Evolutionary conservation across 2,113 vertebrate genomes (phyloP).

Genomic region (Bos indicus): DNA sequence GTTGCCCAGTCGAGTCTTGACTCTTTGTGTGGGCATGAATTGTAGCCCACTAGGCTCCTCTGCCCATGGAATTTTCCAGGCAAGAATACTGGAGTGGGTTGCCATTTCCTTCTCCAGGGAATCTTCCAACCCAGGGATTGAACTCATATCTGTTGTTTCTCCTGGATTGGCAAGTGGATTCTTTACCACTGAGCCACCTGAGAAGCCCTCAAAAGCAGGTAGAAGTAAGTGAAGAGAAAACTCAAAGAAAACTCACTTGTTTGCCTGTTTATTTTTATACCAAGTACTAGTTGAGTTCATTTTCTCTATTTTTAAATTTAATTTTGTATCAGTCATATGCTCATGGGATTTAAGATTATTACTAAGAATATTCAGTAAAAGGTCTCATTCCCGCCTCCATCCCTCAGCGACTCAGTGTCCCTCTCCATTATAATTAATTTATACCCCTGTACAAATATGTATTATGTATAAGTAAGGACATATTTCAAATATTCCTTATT

Average conservation of each 20-base stretch:
- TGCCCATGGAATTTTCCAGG: neutral
- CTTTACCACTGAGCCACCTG: neutral
- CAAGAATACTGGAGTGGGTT: neutral
- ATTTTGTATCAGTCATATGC: neutral
- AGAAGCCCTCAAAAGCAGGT: neutral
- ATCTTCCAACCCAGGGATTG: neutral
- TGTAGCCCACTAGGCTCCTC: neutral
- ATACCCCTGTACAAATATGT: neutral
- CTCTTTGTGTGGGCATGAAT: neutral
- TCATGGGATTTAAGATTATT: neutral
- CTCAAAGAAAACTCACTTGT: neutral
- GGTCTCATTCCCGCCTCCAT: neutral
- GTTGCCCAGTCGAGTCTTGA: neutral
- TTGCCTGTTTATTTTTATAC: constrained; percentile 4
- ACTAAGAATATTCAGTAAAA: neutral
- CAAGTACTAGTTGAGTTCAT: neutral
- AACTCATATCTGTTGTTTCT: neutral
- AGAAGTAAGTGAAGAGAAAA: neutral
- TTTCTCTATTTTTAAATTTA: neutral
- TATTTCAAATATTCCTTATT: neutral
- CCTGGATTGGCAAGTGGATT: neutral
- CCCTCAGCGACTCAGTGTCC: neutral
- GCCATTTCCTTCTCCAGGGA: neutral
- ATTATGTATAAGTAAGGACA: neutral
- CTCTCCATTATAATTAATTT: neutral